Conservation (phyloP, 2,113 vertebrate genomes). For the Sclerurus mexicanus region DNA sequence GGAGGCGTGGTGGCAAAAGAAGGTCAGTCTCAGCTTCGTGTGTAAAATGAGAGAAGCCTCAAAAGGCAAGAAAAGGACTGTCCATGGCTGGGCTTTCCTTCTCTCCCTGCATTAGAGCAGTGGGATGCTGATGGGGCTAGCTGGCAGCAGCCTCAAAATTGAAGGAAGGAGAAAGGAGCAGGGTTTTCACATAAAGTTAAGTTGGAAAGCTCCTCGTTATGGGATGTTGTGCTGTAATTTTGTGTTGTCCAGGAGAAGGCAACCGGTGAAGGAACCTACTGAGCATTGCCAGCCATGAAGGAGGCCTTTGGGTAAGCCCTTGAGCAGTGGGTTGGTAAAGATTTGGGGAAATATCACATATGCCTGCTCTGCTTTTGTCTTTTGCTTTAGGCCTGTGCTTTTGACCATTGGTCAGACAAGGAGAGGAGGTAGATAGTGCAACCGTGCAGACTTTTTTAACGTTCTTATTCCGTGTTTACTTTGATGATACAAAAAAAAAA, state of each 20-base stretch:
- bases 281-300: neutral
- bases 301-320: neutral
- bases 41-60: neutral
- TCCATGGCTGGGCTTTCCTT: neutral
- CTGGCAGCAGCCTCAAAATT: neutral
- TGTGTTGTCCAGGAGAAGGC: neutral
- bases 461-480: neutral
- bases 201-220: neutral
- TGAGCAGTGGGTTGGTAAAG: neutral
- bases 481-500: neutral
- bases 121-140: too few species aligned
- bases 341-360: neutral
- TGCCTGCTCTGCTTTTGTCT: neutral
- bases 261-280: neutral
- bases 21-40: neutral
- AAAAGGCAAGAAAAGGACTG: neutral
- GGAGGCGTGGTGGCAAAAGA: neutral
- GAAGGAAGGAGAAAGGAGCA: neutral
- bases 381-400: neutral
- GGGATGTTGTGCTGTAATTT: neutral
- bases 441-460: neutral
- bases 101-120: neutral
- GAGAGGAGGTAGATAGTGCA: neutral
- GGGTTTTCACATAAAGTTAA: neutral
- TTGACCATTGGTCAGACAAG: neutral